Base-by-base conservation (phyloP, 1,140 invertebrate species). In the Trachymyrmex cornetzi region DNA sequence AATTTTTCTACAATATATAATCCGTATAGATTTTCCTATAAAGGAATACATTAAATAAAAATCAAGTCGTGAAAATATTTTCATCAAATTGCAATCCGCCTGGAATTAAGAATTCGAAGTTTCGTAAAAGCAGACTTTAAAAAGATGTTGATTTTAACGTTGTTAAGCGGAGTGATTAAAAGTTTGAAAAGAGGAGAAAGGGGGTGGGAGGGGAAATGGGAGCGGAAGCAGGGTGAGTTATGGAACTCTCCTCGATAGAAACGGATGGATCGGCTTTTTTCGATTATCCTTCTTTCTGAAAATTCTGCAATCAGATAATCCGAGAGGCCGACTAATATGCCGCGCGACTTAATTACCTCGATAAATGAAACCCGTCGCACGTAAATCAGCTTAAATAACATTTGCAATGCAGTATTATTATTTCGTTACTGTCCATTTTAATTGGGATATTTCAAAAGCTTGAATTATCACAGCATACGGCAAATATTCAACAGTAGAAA, bases 81-180 rank as follows among this genome's bases (percentile, higher is more conserved):
- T 61, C 67, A 69, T 57, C 30, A 7, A 14, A 61, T 38, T 50
- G 24, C 66, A 50, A 81, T 71, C 30, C 16, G 53, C 3, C 0
- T 6, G 16, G 53, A 74, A 84, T 61, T 74, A 61, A 59, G 38
- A 84, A 84, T 63, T 75, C 55, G 14, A 84, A 84, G 80, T 82
- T 59, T 61, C 80, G 80, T 74, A 30, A 82, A 82, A 74, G 34
- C 67, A 19, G 16, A 74, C 67, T 82, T 80, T 48, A 63, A 61
- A 63, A 84, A 61, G 80, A 72, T 59, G 80, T 84, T 84, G 80
- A 84, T 84, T 84, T 84, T 84, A 75, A 84, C 38, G 80, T 84
- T 84, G 80, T 84, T 75, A 84, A 63, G 69, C 38, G 55, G 69
- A 74, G 67, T 84, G 69, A 84, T 84, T 84, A 84, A 84, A 84